Base-by-base conservation (phyloP, 2,797 vertebrate genomes). In the Lagorchestes hirsutus region DNA sequence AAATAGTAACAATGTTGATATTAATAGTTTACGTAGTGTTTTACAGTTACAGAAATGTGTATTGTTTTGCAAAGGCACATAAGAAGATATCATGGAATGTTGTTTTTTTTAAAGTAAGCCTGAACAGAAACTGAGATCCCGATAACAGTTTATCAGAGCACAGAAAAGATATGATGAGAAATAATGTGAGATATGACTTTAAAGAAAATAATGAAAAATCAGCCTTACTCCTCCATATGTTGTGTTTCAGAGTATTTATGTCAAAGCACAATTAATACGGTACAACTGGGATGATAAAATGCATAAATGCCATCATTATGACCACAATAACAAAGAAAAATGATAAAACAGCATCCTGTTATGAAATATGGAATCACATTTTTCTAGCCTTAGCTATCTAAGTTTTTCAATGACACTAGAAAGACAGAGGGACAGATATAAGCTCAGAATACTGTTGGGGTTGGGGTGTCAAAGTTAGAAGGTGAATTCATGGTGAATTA, bases 301-400 rank as follows among this genome's bases (percentile, higher is more conserved):
- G 34, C 54, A 93, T 55, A 29, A 57, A 16, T 95, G 2, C 34
- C 9, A 46, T 59, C 55, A 92, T 92, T 74, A 87, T 55, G 57
- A 93, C 62, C 14, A 93, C 95, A 92, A 0, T 1, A 54, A 34
- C 93, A 93, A 56, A 5, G 67, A 55, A 40, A 91, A 93, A 93
- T 74, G 0, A 0, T 3, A 0, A 58, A 90, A 12, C 52, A 91
- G 28, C 74, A 13, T 2, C n/a, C 4, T 27, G 0, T 91, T 91
- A 67, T 0, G 94, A n/a, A 62, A 46, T 92, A 54, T 67, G 91
- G 31, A 95, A 95, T 67, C 94, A 94, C 62, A 92, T 2, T 91
- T 90, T 55, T 6, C 90, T 93, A 29, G 29, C 4, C 31, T 67
- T 67, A n/a, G 34, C 14, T 67, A 59, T 59, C 29, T 59, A 59